Percentiles rank a stretch among this genome's conserved stretches.
phyloP scores from a whole-genome alignment of 1,140 invertebrate genomes.

The Diabrotica virgifera region DNA sequence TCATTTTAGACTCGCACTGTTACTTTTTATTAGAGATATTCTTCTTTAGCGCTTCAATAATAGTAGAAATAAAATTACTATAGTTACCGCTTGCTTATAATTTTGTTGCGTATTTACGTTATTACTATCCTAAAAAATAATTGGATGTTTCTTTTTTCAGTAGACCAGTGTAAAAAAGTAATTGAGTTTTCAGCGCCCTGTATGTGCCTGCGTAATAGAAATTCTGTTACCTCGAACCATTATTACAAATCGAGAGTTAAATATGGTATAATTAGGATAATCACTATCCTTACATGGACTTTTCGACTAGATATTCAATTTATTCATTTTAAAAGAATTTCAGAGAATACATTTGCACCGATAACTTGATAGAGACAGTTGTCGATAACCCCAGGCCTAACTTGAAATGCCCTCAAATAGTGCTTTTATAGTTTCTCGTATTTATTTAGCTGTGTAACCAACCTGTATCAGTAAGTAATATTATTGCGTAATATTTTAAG shows the following conservation, averaged over 20 bases:
- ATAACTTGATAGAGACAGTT: constrained; percentile 1
- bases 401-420: too few relatives aligned
- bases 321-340: constrained; percentile 3
- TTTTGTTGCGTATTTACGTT: too few relatives aligned
- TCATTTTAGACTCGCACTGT: too few relatives aligned
- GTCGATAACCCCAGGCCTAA: not conserved
- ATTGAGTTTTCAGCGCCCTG: not conserved
- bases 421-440: too few relatives aligned
- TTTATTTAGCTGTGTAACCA: too few relatives aligned
- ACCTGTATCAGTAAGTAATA: too few relatives aligned
- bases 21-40: too few relatives aligned
- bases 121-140: too few relatives aligned
- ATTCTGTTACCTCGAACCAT: constrained; percentile 7
- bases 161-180: too few relatives aligned
- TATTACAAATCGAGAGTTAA: constrained; percentile 8
- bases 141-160: too few relatives aligned
- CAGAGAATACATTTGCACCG: constrained; percentile 2
- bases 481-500: too few relatives aligned
- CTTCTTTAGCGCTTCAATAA: not conserved
- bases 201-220: not conserved
- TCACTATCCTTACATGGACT: not conserved
- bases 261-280: constrained; percentile 4
- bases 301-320: not conserved
- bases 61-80: not conserved
- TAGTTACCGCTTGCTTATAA: too few relatives aligned